Evolutionary conservation across 2,888 invertebrate species (phyloP), one percentile per base, ranked within the genome.

Genomic region (Lumbricus terrestris): DNA sequence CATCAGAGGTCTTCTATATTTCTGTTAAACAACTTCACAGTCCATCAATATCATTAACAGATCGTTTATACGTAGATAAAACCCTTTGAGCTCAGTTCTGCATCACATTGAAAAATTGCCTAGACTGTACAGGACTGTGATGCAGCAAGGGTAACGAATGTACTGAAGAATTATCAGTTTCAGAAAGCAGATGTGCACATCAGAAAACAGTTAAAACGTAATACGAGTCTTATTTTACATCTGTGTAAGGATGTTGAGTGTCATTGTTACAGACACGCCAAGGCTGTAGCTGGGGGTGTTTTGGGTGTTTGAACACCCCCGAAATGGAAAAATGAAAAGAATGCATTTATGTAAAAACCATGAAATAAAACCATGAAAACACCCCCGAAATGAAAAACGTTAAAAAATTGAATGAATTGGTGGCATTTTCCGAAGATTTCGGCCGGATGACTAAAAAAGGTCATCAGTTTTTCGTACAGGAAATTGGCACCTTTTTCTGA

Each of bases 51-150:
- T 69, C 69, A 69, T 69, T 8, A 8, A 69, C 69, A n/a, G 29
- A 54, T 23, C 54, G 4, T 23, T 54, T 69, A 15, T 47, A 47
- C 40, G 69, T 11, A 13, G n/a, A 69, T 69, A 15, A 15, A 40
- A 0, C 69, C 69, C 69, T n/a, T 69, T 11, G n/a, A 69, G 69
- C n/a, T 29, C 69, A 69, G 69, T 69, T n/a, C n/a, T 69, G 69
- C 11, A 29, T 54, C 29, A 29, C 29, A 69, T n/a, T 8, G n/a
- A 69, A 69, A 47, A 69, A 29, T 69, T 69, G 29, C 69, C 69
- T 69, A 69, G 69, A n/a, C 69, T n/a, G n/a, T n/a, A 69, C n/a
- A 69, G 69, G 69, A 69, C 69, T 69, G n/a, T n/a, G 69, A 69
- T n/a, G 69, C 29, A 8, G 29, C n/a, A 69, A 69, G 69, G 69